phyloP scores from a whole-genome alignment of 1,140 invertebrate genomes.

The Drosophila prosaltans region DNA sequence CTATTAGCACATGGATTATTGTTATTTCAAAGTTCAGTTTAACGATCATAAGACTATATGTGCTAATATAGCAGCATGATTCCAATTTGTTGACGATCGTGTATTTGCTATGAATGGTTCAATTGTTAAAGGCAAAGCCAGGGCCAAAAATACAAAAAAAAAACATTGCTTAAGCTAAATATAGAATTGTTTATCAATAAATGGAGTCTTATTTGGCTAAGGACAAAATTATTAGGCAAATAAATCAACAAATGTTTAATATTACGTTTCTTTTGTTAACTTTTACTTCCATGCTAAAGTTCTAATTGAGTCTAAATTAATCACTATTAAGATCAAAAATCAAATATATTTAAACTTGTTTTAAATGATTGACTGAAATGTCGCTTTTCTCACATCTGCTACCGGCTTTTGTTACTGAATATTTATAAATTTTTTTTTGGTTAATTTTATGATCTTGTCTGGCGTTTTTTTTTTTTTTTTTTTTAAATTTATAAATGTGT shows the following conservation, averaged over 20 bases:
- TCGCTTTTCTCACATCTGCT: conserved; percentile 6
- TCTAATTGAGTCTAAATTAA: conserved; percentile 5
- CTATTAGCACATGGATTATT: neutral
- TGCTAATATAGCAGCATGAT: neutral
- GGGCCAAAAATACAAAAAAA: conserved; percentile 1
- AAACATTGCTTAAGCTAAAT: conserved; percentile 6
- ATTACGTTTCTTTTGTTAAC: neutral
- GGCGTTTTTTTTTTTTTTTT: conserved; percentile 1
- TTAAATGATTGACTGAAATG: conserved; percentile 4
- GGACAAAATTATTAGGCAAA: too few species aligned
- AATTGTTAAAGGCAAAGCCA: conserved; percentile 38
- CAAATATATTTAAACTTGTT: conserved; percentile 2
- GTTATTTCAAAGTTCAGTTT: neutral
- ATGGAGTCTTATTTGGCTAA: neutral
- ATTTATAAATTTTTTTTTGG: conserved; percentile 2
- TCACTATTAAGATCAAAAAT: neutral
- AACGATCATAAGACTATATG: conserved; percentile 3
- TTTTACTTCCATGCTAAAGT: neutral
- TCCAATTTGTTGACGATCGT: neutral
- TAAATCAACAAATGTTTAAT: neutral
- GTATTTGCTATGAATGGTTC: conserved; percentile 28
- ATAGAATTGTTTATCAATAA: conserved; percentile 14
- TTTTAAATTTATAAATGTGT: neutral
- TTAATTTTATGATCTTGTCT: conserved; percentile 7
- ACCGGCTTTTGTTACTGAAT: conserved; percentile 17